Conservation (phyloP, 2,797 vertebrate genomes). For the Steatocranus sp. region DNA sequence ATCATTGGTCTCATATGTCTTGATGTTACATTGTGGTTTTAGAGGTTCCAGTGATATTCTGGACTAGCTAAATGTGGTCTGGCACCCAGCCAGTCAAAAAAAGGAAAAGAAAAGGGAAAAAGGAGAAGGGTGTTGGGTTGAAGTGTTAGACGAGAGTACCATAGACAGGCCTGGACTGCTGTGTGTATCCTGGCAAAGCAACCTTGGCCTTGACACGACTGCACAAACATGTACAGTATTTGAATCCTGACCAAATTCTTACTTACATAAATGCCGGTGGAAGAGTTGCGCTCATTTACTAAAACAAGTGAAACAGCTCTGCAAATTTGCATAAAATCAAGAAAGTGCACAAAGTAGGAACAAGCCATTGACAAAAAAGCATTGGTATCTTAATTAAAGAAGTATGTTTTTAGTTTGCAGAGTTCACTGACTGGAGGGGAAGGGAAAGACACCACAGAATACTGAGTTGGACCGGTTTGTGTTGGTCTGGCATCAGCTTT, state of each 20-base stretch:
- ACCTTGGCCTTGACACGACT: conserved; percentile 32
- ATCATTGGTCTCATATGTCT: conserved; percentile 27
- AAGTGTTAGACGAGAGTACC: conserved; percentile 5
- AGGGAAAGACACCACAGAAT: conserved; percentile 50
- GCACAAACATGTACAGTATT: conserved; percentile 39
- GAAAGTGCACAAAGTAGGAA: neutral
- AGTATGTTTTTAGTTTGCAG: conserved; percentile 44
- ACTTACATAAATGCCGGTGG: conserved; percentile 31
- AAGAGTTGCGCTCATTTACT: conserved; percentile 2
- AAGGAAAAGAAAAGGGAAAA: neutral
- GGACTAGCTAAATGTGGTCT: conserved; percentile 43
- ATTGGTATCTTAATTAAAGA: conserved; percentile 14
- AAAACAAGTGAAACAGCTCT: conserved; percentile 4
- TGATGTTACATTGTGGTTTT: conserved; percentile 44
- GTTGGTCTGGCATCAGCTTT: conserved; percentile 60
- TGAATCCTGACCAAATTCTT: conserved; percentile 22
- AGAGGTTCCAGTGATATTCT: conserved; percentile 32
- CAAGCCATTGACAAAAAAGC: neutral
- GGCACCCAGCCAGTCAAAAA: conserved; percentile 32
- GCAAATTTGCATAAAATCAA: conserved; percentile 13
- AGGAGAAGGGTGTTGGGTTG: neutral
- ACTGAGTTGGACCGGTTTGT: conserved; percentile 42
- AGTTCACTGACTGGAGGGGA: conserved; percentile 59
- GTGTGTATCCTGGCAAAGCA: conserved; percentile 49
- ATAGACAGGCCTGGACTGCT: conserved; percentile 24